These are phyloP conservation scores for Sebastes elongatus DNA, from an alignment of 2,797 vertebrate genomes.

Conservation along the genomic window DNA sequence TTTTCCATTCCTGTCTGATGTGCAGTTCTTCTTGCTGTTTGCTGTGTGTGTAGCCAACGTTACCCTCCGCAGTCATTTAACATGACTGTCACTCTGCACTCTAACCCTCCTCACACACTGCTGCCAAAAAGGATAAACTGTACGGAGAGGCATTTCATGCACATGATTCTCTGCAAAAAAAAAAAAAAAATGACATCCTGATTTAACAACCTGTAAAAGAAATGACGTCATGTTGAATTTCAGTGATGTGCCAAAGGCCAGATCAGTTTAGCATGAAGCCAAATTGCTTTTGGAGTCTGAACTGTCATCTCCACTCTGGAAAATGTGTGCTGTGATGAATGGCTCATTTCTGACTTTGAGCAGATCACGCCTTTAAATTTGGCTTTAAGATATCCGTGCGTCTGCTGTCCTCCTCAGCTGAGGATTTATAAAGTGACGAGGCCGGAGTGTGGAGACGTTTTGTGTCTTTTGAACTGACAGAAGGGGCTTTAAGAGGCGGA, in stretches of 20 bases:
- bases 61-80: constrained; percentile 41
- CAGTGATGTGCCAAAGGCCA: constrained; percentile 31
- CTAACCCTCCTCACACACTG: constrained; percentile 11
- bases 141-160: constrained; percentile 29
- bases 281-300: constrained; percentile 38
- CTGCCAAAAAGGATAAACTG: constrained; percentile 40
- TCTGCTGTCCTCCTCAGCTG: constrained; percentile 53
- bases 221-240: constrained; percentile 46
- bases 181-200: constrained; percentile 24
- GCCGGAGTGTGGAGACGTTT: constrained; percentile 24
- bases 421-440: constrained; percentile 62
- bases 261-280: constrained; percentile 20
- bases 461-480: constrained; percentile 51
- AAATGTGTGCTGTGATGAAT: constrained; percentile 28
- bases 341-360: constrained; percentile 20
- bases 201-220: constrained; percentile 52
- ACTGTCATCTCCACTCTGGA: constrained; percentile 45
- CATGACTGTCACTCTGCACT: constrained; percentile 34
- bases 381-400: constrained; percentile 25
- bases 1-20: constrained; percentile 59
- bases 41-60: constrained; percentile 26
- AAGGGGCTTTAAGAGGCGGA: constrained; percentile 32
- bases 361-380: constrained; percentile 4
- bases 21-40: constrained; percentile 42
- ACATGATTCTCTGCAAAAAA: not conserved